Evolutionary conservation across 2,797 vertebrate genomes (phyloP), one percentile per base, ranked within the genome.

Genomic region (Cyprinodon diabolis): DNA sequence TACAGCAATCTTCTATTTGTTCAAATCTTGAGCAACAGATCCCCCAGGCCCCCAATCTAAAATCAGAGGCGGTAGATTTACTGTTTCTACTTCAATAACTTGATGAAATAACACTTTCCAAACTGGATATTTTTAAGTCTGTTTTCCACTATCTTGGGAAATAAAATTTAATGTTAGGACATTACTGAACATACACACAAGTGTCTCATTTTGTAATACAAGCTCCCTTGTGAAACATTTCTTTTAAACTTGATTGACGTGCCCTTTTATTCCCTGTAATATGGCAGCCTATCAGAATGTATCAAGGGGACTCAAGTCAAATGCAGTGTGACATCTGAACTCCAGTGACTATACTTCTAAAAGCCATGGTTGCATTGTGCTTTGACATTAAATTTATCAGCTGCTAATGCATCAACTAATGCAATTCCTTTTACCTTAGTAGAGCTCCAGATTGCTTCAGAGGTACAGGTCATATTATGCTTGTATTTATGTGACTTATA

Each of bases 401-500:
- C 40, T 45, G 37, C 62, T 65, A 65, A 15, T 51, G 13, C 49
- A 51, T 51, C 14, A 51, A 51, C 49, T 15, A 15, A 65, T 45
- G 21, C 21, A 23, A n/a, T 14, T 4, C 60, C 60, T 40, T 19
- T 63, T 45, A n/a, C 12, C 45, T 65, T 12, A n/a, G 45, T 23
- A 2, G 45, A 65, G 21, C 12, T 12, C 62, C 21, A 10, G 45
- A 43, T 45, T 65, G 21, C 62, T 40, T 45, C 19, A 65, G 60
- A 43, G 58, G 17, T 62, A 62, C 58, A 37, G 21, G 15, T 0
- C 10, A 5, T 37, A 63, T 43, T 43, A n/a, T 0, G 13, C 37
- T 67, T 6, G 30, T 17, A 35, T 63, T 69, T 51, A 43, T 66
- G 23, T 68, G 49, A 11, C 68, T 54, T 72, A 73, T 35, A 23